phyloP scores from a whole-genome alignment of 2,113 vertebrate genomes.

The Pterocles orientalis region DNA sequence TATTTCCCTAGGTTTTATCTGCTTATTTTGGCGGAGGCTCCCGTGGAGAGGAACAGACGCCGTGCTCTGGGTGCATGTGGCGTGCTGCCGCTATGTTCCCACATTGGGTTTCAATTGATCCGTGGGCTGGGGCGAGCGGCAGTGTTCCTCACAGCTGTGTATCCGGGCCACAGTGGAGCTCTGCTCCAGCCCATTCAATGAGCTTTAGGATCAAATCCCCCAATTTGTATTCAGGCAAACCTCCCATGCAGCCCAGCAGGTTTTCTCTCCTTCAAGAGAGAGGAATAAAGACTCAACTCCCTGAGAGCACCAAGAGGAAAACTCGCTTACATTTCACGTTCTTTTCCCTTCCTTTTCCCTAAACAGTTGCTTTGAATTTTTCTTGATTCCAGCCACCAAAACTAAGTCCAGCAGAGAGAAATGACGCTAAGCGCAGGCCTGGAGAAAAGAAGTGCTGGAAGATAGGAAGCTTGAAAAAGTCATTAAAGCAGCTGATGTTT shows the following conservation, averaged over 20 bases:
- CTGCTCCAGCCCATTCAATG: neutral
- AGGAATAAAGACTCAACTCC: neutral
- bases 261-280: neutral
- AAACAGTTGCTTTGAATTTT: neutral
- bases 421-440: fast-evolving
- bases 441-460: neutral
- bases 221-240: neutral
- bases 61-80: neutral
- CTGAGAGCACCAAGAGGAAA: neutral
- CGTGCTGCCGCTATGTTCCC: fast-evolving
- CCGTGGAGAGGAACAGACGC: fast-evolving
- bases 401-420: neutral
- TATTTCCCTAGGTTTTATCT: neutral
- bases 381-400: neutral
- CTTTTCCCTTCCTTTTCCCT: neutral
- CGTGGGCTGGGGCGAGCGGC: neutral
- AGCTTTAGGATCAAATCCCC: neutral
- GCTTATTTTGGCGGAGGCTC: neutral
- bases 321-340: neutral
- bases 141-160: neutral
- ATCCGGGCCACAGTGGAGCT: neutral
- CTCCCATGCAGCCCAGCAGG: neutral
- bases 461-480: neutral
- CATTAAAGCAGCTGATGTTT: neutral
- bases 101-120: fast-evolving